Evolutionary conservation across 2,797 vertebrate genomes (phyloP).

Genomic region (Danionella dracula): DNA sequence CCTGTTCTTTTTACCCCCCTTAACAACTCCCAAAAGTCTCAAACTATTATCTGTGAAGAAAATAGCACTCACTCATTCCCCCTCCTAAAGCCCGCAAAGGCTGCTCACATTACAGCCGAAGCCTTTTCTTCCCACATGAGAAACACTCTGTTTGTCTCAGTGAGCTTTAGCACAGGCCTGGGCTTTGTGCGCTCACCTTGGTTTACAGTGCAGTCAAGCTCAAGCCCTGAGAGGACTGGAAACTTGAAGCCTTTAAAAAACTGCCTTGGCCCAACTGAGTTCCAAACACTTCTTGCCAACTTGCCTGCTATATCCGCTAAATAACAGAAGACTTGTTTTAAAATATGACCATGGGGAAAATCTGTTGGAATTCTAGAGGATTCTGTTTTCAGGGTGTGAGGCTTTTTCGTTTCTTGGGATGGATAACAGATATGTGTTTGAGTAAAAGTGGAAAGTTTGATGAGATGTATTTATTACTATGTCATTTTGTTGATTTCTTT

Average conservation of each 20-base stretch:
- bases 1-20: slow-evolving; percentile 38
- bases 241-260: slow-evolving; percentile 66
- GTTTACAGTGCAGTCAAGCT: slow-evolving; percentile 69
- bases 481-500: not conserved
- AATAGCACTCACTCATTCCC: slow-evolving; percentile 45
- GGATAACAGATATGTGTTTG: no score
- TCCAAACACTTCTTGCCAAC: slow-evolving; percentile 60
- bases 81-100: slow-evolving; percentile 36
- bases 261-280: slow-evolving; percentile 57
- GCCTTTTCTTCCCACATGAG: slow-evolving; percentile 44
- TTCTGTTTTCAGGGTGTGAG: no score
- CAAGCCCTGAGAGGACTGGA: slow-evolving; percentile 50
- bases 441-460: no score
- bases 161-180: slow-evolving; percentile 55
- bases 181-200: slow-evolving; percentile 67
- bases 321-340: slow-evolving; percentile 24
- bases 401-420: no score
- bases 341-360: not conserved
- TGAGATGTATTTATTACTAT: not conserved
- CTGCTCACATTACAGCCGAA: slow-evolving; percentile 49
- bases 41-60: slow-evolving; percentile 45
- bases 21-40: slow-evolving; percentile 17
- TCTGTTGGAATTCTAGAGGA: no score
- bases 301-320: slow-evolving; percentile 31
- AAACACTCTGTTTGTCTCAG: slow-evolving; percentile 44